phyloP scores from a whole-genome alignment of 2,888 invertebrate genomes.

The Spilarctia lutea region DNA sequence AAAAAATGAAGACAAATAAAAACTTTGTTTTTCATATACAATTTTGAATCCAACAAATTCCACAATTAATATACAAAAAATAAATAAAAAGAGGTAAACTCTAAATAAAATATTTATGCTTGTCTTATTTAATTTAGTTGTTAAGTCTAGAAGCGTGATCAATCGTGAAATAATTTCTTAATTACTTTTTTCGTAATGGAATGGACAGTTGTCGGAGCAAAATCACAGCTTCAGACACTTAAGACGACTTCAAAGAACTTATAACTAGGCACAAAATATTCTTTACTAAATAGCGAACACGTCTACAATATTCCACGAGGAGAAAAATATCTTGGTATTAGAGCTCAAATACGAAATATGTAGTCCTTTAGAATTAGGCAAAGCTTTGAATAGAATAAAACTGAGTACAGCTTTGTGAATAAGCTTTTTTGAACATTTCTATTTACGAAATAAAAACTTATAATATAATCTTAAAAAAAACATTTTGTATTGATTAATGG shows the following conservation, averaged over 20 bases:
- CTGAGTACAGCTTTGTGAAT: neutral
- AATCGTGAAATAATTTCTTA: too few relatives aligned
- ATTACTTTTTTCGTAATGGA: neutral
- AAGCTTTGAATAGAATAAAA: neutral
- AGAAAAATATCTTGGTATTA: neutral
- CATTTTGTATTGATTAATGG: too few relatives aligned
- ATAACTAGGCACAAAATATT: neutral
- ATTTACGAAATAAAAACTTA: too few relatives aligned
- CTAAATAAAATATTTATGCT: too few relatives aligned
- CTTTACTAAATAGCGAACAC: neutral
- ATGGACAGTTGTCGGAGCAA: constrained; percentile 36
- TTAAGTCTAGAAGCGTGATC: too few relatives aligned
- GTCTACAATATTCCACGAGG: constrained; percentile 5
- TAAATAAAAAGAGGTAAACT: too few relatives aligned
- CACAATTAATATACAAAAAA: too few relatives aligned
- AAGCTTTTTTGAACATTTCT: neutral
- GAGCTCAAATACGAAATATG: neutral
- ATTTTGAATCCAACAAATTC: too few relatives aligned
- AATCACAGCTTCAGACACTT: constrained; percentile 8
- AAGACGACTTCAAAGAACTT: neutral
- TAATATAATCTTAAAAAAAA: neutral
- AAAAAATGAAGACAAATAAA: too few relatives aligned
- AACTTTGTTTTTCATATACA: too few relatives aligned
- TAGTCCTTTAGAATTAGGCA: neutral
- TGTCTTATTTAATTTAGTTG: too few relatives aligned